Percentiles rank a stretch among this genome's conserved stretches.
These are phyloP conservation scores for Aphaenogaster rudis DNA, from an alignment of 1,140 invertebrate genomes.

Conservation along the genomic window DNA sequence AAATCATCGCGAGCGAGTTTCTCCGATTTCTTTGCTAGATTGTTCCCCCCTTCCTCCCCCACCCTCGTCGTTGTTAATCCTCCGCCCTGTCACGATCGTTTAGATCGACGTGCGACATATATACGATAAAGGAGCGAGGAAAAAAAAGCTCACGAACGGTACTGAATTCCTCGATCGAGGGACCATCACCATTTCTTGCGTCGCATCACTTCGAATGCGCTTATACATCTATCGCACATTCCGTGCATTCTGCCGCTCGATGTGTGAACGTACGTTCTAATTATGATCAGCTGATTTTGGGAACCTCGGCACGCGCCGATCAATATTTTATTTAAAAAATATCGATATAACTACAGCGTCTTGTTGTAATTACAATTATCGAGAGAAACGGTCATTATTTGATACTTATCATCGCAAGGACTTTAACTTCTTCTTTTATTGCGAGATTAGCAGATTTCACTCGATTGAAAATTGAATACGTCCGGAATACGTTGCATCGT, in stretches of 20 bases:
- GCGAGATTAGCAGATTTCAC: background rate
- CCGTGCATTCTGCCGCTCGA: background rate
- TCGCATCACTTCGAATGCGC: background rate
- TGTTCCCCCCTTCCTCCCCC: background rate
- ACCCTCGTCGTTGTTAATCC: slow-evolving; percentile 28
- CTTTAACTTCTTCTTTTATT: background rate
- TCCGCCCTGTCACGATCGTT: slow-evolving; percentile 52
- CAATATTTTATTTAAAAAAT: background rate
- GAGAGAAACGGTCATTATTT: background rate
- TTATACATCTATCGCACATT: background rate
- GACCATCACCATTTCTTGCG: slow-evolving; percentile 10
- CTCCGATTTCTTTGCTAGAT: slow-evolving; percentile 68
- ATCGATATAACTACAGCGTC: background rate
- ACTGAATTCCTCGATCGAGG: slow-evolving; percentile 16
- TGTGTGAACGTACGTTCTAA: background rate
- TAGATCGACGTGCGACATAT: slow-evolving; percentile 45
- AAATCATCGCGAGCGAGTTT: slow-evolving; percentile 66
- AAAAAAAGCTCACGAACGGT: slow-evolving; percentile 14
- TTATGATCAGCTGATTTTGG: background rate
- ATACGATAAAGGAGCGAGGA: background rate
- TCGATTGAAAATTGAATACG: background rate
- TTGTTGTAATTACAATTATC: background rate
- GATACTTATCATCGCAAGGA: background rate
- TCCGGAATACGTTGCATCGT: background rate
- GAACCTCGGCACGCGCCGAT: background rate